Conservation (phyloP, 1,140 invertebrate genomes). For the Anastatus disparis region DNA sequence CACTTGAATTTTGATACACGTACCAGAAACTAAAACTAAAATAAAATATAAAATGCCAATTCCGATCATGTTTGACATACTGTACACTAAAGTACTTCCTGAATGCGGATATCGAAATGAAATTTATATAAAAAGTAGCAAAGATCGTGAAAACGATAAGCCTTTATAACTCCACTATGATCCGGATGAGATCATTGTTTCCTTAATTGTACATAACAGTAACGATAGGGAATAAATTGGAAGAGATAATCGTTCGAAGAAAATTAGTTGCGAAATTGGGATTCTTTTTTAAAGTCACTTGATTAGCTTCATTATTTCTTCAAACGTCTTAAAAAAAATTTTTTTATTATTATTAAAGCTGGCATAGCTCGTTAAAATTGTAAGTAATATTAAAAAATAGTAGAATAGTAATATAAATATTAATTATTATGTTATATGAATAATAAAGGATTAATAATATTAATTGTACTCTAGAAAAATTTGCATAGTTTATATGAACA, state of each 20-base stretch:
- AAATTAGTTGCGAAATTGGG: too few relatives aligned
- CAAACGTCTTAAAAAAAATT: too few relatives aligned
- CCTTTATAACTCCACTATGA: not conserved
- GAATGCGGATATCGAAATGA: not conserved
- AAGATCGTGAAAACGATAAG: not conserved
- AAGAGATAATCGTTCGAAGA: not conserved
- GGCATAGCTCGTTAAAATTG: too few relatives aligned
- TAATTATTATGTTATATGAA: too few relatives aligned
- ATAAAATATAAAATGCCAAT: not conserved
- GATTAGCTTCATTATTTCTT: too few relatives aligned
- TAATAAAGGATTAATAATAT: too few relatives aligned
- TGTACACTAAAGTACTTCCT: not conserved
- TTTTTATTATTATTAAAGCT: too few relatives aligned
- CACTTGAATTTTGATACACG: not conserved
- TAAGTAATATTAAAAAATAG: too few relatives aligned
- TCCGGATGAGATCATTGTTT: not conserved
- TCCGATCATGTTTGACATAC: conserved; percentile 1
- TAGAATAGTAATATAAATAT: too few relatives aligned
- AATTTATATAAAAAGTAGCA: conserved; percentile 26
- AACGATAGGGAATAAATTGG: not conserved
- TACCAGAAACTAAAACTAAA: not conserved
- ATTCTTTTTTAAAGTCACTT: too few relatives aligned
- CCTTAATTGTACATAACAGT: not conserved
- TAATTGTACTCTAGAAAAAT: too few relatives aligned
- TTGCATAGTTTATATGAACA: too few relatives aligned